These are phyloP conservation scores for Dolichopus griseipennis DNA, from an alignment of 2,888 invertebrate species.

Conservation along the genomic window DNA sequence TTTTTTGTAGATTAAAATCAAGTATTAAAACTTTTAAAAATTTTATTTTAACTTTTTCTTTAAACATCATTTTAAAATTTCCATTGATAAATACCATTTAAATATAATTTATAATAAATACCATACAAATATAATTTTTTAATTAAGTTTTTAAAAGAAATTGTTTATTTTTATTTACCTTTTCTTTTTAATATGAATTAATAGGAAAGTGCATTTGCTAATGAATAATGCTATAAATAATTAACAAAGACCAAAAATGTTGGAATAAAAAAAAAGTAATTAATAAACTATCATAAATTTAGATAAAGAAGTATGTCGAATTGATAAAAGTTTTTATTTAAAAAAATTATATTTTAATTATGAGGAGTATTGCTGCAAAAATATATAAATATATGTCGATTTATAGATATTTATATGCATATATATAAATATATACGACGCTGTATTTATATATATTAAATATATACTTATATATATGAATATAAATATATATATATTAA, in stretches of 20 bases:
- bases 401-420: no score
- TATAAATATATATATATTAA: not conserved
- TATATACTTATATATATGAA: no score
- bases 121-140: not conserved
- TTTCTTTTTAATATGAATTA: not conserved
- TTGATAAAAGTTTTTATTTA: not conserved
- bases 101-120: not conserved
- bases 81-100: no score
- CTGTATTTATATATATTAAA: no score
- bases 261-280: not conserved
- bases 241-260: slow-evolving; percentile 1
- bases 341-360: not conserved
- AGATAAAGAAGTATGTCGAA: not conserved
- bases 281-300: not conserved
- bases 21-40: no score
- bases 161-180: not conserved
- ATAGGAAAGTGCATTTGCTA: slow-evolving; percentile 6
- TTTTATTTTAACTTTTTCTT: no score
- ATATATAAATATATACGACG: no score
- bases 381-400: not conserved
- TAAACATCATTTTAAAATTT: no score
- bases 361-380: not conserved
- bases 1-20: no score
- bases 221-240: not conserved
- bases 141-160: not conserved